A percentile compares a stretch with the other conserved stretches of the same genome.
Evolutionary conservation across 2,113 vertebrate species (phyloP).

Genomic region (Murina feae): DNA sequence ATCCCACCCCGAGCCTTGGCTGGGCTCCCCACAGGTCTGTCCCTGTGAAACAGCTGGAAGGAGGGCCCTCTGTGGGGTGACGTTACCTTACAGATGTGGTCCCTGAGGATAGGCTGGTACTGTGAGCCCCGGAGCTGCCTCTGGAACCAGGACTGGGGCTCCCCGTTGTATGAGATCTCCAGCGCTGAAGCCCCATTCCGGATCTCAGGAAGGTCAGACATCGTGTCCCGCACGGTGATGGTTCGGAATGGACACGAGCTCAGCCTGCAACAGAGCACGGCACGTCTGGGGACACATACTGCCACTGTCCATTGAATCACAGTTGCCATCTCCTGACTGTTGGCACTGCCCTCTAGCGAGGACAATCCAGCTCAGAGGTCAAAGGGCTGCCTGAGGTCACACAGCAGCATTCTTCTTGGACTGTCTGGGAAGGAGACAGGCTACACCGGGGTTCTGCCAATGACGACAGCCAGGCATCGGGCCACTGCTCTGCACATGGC

Average conservation of each 20-base stretch:
- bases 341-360: not conserved
- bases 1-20: not conserved
- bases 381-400: not conserved
- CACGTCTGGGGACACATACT: too few relatives aligned
- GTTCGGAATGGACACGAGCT: slow-evolving; percentile 93
- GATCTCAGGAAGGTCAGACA: slow-evolving; percentile 96
- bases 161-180: slow-evolving; percentile 96
- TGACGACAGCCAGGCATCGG: not conserved
- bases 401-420: not conserved
- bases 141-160: slow-evolving; percentile 99
- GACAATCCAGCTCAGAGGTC: not conserved
- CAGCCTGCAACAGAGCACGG: slow-evolving; percentile 77
- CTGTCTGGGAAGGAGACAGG: not conserved
- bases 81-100: slow-evolving; percentile 96
- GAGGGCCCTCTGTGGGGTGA: accelerated
- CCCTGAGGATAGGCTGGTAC: slow-evolving; percentile 97
- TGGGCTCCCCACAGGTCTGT: not conserved
- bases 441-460: not conserved
- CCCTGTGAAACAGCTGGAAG: not conserved
- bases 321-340: accelerated
- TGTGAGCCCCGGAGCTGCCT: slow-evolving; percentile 94
- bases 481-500: not conserved
- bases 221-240: slow-evolving; percentile 95
- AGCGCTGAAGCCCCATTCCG: slow-evolving; percentile 90
- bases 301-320: accelerated